These are phyloP conservation scores for Lineus longissimus DNA, from an alignment of 1,140 invertebrate genomes.

Conservation along the genomic window DNA sequence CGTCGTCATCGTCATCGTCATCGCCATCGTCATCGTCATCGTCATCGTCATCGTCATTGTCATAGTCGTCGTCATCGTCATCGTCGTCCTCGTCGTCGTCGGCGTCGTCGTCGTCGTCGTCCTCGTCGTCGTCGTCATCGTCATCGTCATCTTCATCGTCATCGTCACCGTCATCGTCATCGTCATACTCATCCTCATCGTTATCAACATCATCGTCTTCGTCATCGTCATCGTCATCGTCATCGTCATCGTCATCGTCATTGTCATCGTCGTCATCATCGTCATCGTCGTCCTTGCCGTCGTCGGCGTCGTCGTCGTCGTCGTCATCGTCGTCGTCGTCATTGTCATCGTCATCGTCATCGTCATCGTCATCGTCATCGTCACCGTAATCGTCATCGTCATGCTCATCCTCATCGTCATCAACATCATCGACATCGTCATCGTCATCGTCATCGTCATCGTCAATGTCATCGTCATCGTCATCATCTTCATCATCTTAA, in stretches of 20 bases:
- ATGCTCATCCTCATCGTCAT: too few species aligned
- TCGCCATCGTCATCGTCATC: too few species aligned
- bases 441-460: slow-evolving; percentile 14
- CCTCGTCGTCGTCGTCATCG: not conserved
- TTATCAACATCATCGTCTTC: too few species aligned
- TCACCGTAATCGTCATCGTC: too few species aligned
- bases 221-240: slow-evolving; percentile 13
- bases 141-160: slow-evolving; percentile 7
- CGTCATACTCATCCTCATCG: too few species aligned
- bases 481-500: too few species aligned
- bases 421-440: too few species aligned
- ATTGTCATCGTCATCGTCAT: slow-evolving; percentile 12
- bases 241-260: slow-evolving; percentile 11
- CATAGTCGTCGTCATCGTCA: too few species aligned
- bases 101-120: too few species aligned
- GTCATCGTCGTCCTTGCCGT: slow-evolving; percentile 4
- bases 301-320: too few species aligned
- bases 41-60: too few species aligned
- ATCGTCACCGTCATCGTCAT: slow-evolving; percentile 14
- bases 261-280: slow-evolving; percentile 16
- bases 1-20: not conserved
- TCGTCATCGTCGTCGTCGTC: not conserved
- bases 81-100: too few species aligned
- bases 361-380: slow-evolving; percentile 15
- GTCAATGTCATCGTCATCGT: slow-evolving; percentile 11